Percentiles rank a stretch among this genome's conserved stretches.
Conservation (phyloP, 2,888 invertebrate species). For the Esperia sulphurella region DNA sequence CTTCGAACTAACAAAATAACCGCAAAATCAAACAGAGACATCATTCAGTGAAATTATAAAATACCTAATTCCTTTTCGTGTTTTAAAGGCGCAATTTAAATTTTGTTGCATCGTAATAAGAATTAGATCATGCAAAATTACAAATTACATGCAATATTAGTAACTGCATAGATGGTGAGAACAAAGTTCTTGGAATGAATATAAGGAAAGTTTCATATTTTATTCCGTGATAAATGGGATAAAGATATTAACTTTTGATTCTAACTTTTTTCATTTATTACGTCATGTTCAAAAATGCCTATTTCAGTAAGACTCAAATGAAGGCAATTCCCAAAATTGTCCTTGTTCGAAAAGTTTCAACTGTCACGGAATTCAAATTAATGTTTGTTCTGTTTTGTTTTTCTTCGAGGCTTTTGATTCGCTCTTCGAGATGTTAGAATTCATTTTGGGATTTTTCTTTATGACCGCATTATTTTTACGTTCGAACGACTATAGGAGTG, state of each 20-base stretch:
- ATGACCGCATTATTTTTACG: slow-evolving; percentile 16
- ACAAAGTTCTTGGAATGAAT: slow-evolving; percentile 32
- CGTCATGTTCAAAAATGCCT: slow-evolving; percentile 70
- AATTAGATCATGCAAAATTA: not conserved
- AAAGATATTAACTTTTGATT: slow-evolving; percentile 73
- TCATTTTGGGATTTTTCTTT: slow-evolving; percentile 31
- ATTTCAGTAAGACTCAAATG: slow-evolving; percentile 65
- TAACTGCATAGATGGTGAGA: slow-evolving; percentile 20
- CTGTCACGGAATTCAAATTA: slow-evolving; percentile 75
- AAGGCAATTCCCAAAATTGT: slow-evolving; percentile 73
- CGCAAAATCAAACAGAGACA: too few relatives aligned
- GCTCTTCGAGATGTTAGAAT: slow-evolving; percentile 48
- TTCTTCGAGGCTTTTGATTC: slow-evolving; percentile 62
- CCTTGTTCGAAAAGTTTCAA: slow-evolving; percentile 68
- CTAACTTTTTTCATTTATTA: slow-evolving; percentile 78
- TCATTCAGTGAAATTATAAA: too few relatives aligned
- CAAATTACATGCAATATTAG: slow-evolving; percentile 1
- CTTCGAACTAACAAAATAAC: too few relatives aligned
- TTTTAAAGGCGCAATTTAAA: too few relatives aligned
- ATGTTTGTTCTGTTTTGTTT: slow-evolving; percentile 75
- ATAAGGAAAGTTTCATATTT: slow-evolving; percentile 50
- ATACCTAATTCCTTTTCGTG: too few relatives aligned
- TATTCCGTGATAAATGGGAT: slow-evolving; percentile 76
- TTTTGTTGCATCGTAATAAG: too few relatives aligned
- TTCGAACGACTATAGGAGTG: too few relatives aligned